Conservation (phyloP, 1,140 invertebrate genomes). For the Musca domestica region DNA sequence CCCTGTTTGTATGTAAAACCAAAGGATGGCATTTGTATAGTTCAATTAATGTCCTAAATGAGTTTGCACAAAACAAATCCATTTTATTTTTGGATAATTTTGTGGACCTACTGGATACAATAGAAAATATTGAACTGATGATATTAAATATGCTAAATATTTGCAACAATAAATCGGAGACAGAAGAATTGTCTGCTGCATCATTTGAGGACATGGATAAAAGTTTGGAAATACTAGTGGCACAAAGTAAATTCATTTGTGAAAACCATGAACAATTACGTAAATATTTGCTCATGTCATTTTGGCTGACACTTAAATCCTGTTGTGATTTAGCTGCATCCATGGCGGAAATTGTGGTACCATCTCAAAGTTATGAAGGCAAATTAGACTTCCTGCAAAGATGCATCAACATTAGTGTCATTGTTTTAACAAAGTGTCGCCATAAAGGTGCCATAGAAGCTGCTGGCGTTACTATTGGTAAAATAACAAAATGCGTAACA, state of each 20-base stretch:
- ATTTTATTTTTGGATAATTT: not conserved
- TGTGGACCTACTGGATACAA: slow-evolving; percentile 29
- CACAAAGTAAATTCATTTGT: slow-evolving; percentile 43
- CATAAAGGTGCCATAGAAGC: slow-evolving; percentile 80
- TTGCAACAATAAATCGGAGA: not conserved
- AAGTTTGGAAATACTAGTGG: slow-evolving; percentile 56
- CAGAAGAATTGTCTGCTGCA: slow-evolving; percentile 32
- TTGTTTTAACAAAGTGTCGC: slow-evolving; percentile 67
- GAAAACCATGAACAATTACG: slow-evolving; percentile 54
- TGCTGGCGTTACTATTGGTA: slow-evolving; percentile 56
- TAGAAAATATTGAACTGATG: slow-evolving; percentile 32
- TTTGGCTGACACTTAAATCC: slow-evolving; percentile 74
- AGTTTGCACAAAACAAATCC: slow-evolving; percentile 27
- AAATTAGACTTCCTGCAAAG: slow-evolving; percentile 51
- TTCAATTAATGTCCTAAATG: slow-evolving; percentile 32
- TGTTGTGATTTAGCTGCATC: slow-evolving; percentile 46
- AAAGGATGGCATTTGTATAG: slow-evolving; percentile 41
- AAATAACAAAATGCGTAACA: slow-evolving; percentile 38
- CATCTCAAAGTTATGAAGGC: slow-evolving; percentile 22
- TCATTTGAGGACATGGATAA: slow-evolving; percentile 61
- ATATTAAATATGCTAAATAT: slow-evolving; percentile 39
- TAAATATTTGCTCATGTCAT: slow-evolving; percentile 68
- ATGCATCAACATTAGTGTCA: slow-evolving; percentile 61
- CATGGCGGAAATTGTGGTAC: slow-evolving; percentile 34
- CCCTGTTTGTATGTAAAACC: slow-evolving; percentile 24